These are phyloP conservation scores for Uromys caudimaculatus DNA, from an alignment of 2,797 vertebrate genomes.

Conservation along the genomic window DNA sequence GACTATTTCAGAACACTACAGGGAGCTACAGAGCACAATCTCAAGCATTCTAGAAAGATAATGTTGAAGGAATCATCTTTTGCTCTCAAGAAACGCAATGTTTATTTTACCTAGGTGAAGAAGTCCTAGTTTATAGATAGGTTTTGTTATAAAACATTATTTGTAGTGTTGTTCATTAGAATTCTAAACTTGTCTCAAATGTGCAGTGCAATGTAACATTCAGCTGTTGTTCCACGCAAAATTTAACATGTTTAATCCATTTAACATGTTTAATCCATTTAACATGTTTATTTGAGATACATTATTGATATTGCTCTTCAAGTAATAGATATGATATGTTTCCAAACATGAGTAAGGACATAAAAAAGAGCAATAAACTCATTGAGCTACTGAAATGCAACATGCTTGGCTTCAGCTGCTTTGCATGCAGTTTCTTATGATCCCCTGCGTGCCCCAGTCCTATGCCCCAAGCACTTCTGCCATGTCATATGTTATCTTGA, in stretches of 20 bases:
- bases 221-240: background rate
- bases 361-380: background rate
- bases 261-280: background rate
- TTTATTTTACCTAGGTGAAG: slow-evolving; percentile 48
- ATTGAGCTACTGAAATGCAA: background rate
- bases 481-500: too few species aligned
- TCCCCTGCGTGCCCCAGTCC: too few species aligned
- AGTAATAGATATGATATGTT: background rate
- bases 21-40: background rate
- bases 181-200: slow-evolving; percentile 33
- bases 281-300: slow-evolving; percentile 7
- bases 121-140: slow-evolving; percentile 2
- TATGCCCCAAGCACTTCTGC: accelerated
- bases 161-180: slow-evolving; percentile 16
- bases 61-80: slow-evolving; percentile 22
- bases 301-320: background rate
- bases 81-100: slow-evolving; percentile 4
- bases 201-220: background rate
- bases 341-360: background rate
- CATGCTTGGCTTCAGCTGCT: background rate
- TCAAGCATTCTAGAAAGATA: slow-evolving; percentile 12
- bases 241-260: slow-evolving; percentile 36
- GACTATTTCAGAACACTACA: slow-evolving; percentile 2
- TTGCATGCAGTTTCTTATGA: background rate
- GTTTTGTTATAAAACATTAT: slow-evolving; percentile 52